Percentiles rank a stretch among this genome's conserved stretches.
These are phyloP conservation scores for Drosophila antonietae DNA, from an alignment of 2,888 invertebrate species.

Conservation along the genomic window DNA sequence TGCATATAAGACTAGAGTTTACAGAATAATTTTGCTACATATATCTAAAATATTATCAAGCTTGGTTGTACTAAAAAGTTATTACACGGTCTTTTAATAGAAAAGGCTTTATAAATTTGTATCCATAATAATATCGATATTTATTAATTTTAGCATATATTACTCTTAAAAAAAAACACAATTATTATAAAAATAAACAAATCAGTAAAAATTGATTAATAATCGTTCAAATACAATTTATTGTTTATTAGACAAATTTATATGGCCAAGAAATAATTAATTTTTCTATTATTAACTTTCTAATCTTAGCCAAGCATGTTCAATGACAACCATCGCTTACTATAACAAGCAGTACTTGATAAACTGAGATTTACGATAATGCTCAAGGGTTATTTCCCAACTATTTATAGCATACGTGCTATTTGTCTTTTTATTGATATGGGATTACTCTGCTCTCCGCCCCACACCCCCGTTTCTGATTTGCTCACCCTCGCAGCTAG, in stretches of 20 bases:
- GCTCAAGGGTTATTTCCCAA: conserved; percentile 18
- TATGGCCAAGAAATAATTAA: background rate
- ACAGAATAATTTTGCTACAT: too few species aligned
- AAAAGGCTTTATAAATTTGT: background rate
- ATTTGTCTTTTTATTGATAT: conserved; percentile 37
- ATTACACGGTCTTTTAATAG: too few species aligned
- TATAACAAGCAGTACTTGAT: background rate
- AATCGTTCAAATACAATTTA: background rate
- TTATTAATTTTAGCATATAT: background rate
- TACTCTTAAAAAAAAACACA: background rate
- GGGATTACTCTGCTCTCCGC: conserved; percentile 11
- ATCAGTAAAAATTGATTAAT: background rate
- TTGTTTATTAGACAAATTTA: background rate
- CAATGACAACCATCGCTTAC: background rate
- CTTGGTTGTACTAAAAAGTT: too few species aligned
- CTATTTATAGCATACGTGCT: conserved; percentile 49
- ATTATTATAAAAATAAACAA: too few species aligned
- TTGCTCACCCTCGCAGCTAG: background rate
- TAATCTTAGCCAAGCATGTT: background rate
- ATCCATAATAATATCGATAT: background rate
- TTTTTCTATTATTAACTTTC: background rate
- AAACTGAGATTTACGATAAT: conserved; percentile 20
- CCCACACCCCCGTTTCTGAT: background rate
- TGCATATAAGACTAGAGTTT: background rate
- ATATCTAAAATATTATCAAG: too few species aligned